phyloP scores from a whole-genome alignment of 1,140 invertebrate species.

The Drosophila kurseongensis region DNA sequence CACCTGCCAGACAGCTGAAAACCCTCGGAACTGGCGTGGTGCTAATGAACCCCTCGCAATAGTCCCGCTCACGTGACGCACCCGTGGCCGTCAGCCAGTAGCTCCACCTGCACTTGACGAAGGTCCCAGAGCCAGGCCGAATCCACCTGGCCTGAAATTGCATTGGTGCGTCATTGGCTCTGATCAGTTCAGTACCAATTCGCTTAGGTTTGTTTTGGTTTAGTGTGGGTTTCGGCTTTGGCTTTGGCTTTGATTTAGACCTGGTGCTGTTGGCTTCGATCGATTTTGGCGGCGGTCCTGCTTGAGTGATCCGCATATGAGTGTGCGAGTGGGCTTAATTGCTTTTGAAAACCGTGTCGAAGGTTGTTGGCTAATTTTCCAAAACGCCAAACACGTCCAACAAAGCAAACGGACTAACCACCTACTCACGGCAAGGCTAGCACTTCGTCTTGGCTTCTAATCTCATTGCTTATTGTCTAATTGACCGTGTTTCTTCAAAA shows the following conservation, averaged over 20 bases:
- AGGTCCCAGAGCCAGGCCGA: conserved; percentile 13
- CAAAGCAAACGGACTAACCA: conserved; percentile 43
- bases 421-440: conserved; percentile 41
- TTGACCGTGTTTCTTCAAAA: conserved; percentile 54
- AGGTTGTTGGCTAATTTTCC: conserved; percentile 68
- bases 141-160: conserved; percentile 39
- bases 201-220: conserved; percentile 1
- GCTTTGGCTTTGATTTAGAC: conserved; percentile 6
- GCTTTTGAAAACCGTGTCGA: conserved; percentile 65
- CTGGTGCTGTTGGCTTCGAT: conserved; percentile 8
- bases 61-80: conserved; percentile 19
- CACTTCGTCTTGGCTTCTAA: conserved; percentile 17
- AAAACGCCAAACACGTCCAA: conserved; percentile 50
- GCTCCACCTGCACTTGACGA: conserved; percentile 49
- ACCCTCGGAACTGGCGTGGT: conserved; percentile 1
- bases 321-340: conserved; percentile 56
- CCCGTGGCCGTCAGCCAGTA: conserved; percentile 11
- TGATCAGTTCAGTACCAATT: not conserved
- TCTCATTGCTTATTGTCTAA: conserved; percentile 56
- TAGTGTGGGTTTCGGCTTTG: not conserved
- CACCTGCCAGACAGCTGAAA: conserved; percentile 1
- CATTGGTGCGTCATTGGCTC: conserved; percentile 31
- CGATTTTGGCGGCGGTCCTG: conserved; percentile 62
- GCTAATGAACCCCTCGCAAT: conserved; percentile 3
- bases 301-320: conserved; percentile 57